Evolutionary conservation across 2,888 invertebrate genomes (phyloP), one percentile per base, ranked within the genome.

Genomic region (Ormia ochracea): DNA sequence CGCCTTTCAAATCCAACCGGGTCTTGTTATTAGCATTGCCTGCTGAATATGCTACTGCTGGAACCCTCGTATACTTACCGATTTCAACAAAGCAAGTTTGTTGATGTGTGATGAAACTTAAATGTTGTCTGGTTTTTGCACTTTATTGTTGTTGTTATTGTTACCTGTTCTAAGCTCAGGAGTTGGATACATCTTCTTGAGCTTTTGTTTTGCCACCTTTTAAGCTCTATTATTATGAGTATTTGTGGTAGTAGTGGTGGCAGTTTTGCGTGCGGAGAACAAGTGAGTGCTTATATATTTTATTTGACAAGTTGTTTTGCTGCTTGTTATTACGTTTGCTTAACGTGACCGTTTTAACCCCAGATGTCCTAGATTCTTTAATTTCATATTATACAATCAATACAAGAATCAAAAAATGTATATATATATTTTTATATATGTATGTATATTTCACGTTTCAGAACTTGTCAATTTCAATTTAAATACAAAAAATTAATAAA

Each of bases 251-350:
- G 38, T 28, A 10, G 43, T 56, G 12, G 48, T 48, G 38, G 36
- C 21, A 48, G 45, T 45, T 48, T 63, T 58, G 3, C 65, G 26
- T 59, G 17, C 41, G 38, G 58, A 43, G 17, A 31, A 14, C 58
- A 48, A 59, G 28, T 59, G 43, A 52, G 33, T 58, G 48, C 45
- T 45, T 19, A 9, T 31, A 28, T 38, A 33, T 61, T 61, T 52
- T 69, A 59, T 74, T 65, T 69, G 78, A 73, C 73, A 78, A 78
- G 74, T 59, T 54, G 63, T 72, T 68, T 19, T 31, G 45, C 45
- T 78, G 10, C 52, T 48, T 61, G 58, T 61, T 36, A 58, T 66
- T 66, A 63, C 21, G 54, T 78, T 50, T 65, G 45, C 38, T 19
- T 56, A n/a, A n/a, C n/a, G n/a, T n/a, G n/a, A n/a, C n/a, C n/a